Percentiles rank a stretch among this genome's conserved stretches.
Conservation (phyloP, 2,797 vertebrate species). For the Coracias cyanogaster region DNA sequence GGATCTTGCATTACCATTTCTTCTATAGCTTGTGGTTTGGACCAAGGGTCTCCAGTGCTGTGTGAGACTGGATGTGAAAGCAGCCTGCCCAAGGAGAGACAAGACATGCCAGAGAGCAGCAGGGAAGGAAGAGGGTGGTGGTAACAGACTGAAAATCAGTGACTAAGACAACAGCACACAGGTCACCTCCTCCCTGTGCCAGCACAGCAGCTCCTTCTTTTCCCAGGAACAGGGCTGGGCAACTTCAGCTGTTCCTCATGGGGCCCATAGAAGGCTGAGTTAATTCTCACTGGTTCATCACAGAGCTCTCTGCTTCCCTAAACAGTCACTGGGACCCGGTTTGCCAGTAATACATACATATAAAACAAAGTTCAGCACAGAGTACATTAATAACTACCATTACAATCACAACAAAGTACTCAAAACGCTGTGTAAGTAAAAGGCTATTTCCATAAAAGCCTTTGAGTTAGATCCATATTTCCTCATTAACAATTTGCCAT, state of each 20-base stretch:
- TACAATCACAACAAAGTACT: background rate
- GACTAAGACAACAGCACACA: background rate
- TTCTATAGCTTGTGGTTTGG: background rate
- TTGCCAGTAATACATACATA: background rate
- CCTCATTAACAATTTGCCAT: background rate
- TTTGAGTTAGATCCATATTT: background rate
- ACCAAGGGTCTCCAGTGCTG: background rate
- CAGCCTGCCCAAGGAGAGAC: background rate
- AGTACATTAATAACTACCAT: background rate
- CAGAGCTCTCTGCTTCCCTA: background rate
- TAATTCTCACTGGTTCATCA: conserved; percentile 31
- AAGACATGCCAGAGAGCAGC: background rate
- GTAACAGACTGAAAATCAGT: background rate
- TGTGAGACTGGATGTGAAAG: background rate
- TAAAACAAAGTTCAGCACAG: background rate
- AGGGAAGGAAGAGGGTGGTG: background rate
- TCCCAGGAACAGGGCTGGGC: background rate
- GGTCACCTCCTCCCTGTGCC: conserved; percentile 22
- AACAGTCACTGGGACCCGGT: background rate
- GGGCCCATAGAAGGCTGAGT: conserved; percentile 25
- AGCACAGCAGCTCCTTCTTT: background rate
- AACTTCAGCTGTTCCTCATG: background rate
- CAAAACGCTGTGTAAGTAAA: background rate
- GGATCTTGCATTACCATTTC: background rate
- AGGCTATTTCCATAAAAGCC: background rate